Conservation (phyloP, 2,113 vertebrate species). For the Nannospalax galili region DNA sequence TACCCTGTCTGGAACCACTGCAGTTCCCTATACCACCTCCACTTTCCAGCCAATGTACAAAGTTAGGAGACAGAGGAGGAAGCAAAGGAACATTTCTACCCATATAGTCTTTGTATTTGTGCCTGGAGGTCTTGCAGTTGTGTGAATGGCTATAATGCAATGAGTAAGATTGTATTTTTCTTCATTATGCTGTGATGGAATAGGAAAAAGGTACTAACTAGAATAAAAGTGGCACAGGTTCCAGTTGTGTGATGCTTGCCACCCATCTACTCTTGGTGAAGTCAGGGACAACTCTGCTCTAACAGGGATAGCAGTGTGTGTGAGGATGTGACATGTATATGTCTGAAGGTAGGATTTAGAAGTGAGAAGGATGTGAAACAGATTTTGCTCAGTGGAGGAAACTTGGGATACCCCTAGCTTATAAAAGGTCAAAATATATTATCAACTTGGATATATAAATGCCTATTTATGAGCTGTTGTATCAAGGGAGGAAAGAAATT, state of each 20-base stretch:
- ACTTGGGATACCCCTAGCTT: background rate
- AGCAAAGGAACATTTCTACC: background rate
- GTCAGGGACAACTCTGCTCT: background rate
- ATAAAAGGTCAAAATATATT: background rate
- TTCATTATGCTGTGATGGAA: background rate
- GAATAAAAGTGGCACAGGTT: background rate
- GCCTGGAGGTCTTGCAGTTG: background rate
- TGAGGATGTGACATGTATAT: background rate
- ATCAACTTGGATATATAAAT: background rate
- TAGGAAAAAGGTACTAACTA: background rate
- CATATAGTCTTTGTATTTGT: background rate
- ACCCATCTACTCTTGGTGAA: background rate
- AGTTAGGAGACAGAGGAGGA: background rate
- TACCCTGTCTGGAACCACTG: background rate
- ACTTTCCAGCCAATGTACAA: background rate
- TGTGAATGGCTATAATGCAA: background rate
- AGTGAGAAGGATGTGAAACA: background rate
- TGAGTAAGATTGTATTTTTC: background rate
- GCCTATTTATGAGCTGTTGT: background rate
- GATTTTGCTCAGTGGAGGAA: background rate
- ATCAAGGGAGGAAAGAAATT: constrained; percentile 62
- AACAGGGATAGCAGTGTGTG: rapidly evolving
- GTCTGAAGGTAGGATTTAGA: background rate
- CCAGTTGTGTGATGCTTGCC: background rate
- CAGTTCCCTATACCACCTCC: background rate